phyloP scores from a whole-genome alignment of 92 coral and sea anemone species.

The Porites evermanni region DNA sequence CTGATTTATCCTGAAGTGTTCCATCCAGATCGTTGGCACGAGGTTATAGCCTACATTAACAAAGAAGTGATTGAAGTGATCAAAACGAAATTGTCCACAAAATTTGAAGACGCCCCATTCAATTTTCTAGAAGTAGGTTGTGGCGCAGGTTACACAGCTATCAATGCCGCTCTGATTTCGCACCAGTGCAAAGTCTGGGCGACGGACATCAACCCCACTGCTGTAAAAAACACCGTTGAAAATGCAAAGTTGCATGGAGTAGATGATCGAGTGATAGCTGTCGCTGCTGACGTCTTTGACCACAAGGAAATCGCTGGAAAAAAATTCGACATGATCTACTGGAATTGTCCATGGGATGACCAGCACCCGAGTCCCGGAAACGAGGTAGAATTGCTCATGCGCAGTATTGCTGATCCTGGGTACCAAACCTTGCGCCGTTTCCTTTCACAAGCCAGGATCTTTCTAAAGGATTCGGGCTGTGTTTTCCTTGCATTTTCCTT shows the following conservation, averaged over 20 bases:
- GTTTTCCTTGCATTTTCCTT: not conserved
- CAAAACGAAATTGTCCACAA: not conserved
- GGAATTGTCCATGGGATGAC: not conserved
- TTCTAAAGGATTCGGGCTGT: not conserved
- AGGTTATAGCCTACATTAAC: not conserved
- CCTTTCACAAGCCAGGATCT: not conserved
- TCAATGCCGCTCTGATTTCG: not conserved
- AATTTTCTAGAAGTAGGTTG: not conserved
- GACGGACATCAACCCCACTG: not conserved
- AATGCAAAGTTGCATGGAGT: conserved; percentile 1
- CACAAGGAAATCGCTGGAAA: conserved; percentile 5
- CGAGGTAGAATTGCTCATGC: not conserved
- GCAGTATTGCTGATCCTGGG: not conserved
- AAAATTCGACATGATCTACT: not conserved
- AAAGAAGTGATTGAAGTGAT: not conserved
- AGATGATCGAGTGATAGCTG: not conserved
- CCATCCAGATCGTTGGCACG: not conserved
- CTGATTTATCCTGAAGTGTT: not conserved
- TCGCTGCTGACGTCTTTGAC: not conserved
- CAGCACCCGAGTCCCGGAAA: not conserved
- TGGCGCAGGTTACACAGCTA: not conserved
- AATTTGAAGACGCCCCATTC: not conserved
- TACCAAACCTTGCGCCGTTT: not conserved
- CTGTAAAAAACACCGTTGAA: not conserved
- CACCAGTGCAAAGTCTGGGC: not conserved